Percentiles rank a stretch among this genome's conserved stretches.
Evolutionary conservation across 2,888 invertebrate genomes (phyloP).

Genomic region (Athalia cordata): DNA sequence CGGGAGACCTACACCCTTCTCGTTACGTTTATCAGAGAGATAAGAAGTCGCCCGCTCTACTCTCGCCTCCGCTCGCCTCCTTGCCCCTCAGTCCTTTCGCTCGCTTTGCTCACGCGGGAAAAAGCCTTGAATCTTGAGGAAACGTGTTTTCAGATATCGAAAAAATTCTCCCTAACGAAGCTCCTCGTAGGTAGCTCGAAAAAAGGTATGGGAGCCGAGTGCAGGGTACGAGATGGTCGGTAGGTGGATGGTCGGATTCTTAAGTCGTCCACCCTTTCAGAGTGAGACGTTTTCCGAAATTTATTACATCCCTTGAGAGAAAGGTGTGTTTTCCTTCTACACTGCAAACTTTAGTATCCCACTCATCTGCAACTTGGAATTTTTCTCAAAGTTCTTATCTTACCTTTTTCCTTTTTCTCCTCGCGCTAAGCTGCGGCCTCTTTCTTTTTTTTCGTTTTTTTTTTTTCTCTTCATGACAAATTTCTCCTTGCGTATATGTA

Average conservation of each 20-base stretch:
- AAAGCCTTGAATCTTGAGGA: constrained; percentile 13
- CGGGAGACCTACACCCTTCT: constrained; percentile 37
- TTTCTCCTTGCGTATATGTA: neutral
- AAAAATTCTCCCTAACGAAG: constrained; percentile 42
- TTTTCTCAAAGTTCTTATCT: constrained; percentile 34
- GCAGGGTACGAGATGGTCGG: neutral
- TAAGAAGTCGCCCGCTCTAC: constrained; percentile 11
- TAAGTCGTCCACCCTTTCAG: constrained; percentile 36
- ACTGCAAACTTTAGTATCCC: neutral
- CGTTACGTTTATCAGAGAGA: constrained; percentile 42
- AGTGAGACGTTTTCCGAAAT: constrained; percentile 40
- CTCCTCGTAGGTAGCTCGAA: constrained; percentile 2
- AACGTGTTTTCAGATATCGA: constrained; percentile 45
- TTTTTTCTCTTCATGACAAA: neutral
- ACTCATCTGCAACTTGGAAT: constrained; percentile 14
- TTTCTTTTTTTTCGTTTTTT: neutral
- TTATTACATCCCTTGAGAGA: constrained; percentile 40
- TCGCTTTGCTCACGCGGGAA: too few relatives aligned
- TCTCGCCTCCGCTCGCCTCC: neutral
- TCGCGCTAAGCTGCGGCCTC: neutral
- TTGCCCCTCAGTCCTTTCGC: neutral
- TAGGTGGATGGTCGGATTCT: constrained; percentile 25
- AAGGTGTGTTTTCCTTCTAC: constrained; percentile 23
- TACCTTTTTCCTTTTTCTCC: neutral
- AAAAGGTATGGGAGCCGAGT: neutral